Evolutionary conservation across 2,113 vertebrate genomes (phyloP), one percentile per base, ranked within the genome.

Genomic region (Xiphophorus hellerii): DNA sequence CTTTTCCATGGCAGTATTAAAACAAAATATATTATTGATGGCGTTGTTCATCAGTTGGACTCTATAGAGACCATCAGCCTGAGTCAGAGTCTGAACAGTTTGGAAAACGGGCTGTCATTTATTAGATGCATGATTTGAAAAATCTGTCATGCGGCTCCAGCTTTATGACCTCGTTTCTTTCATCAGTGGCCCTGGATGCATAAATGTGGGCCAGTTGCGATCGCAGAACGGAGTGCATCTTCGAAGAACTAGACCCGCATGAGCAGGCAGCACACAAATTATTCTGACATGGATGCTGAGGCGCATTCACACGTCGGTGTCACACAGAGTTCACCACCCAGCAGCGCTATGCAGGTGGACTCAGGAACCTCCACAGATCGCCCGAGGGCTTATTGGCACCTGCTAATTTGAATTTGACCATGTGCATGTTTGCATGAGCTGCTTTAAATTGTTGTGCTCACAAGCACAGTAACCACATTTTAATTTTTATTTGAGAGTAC

Each of bases 211-310:
- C 72, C 66, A 60, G 67, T 66, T 37, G 81, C 87, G 76, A 76
- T 66, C 68, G 84, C 51, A 74, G 84, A 83, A 82, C 64, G 42
- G 66, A 88, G 75, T 72, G 81, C 72, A 54, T 83, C 74, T 85
- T 80, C 70, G 78, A 90, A 81, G 84, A 78, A 85, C 82, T 69
- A 12, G 76, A 68, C 77, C 85, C 29, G 75, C 75, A 90, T 92
- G 83, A 82, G 80, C 71, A 90, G 78, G 79, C 86, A 90, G 90
- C 74, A 60, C 88, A 92, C 80, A 92, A 89, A 89, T 92, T 75
- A 93, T 92, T 93, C 79, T 92, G 80, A 77, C 77, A 77, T 76
- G 69, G 65, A 80, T 78, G 87, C 80, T 1, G 71, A 77, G 78
- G 81, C 31, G 72, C 75, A 74, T 89, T 89, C 87, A 79, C 90